A percentile compares a stretch with the other conserved stretches of the same genome.
Conservation (phyloP, 1,140 invertebrate species). For the Planococcus citri region DNA sequence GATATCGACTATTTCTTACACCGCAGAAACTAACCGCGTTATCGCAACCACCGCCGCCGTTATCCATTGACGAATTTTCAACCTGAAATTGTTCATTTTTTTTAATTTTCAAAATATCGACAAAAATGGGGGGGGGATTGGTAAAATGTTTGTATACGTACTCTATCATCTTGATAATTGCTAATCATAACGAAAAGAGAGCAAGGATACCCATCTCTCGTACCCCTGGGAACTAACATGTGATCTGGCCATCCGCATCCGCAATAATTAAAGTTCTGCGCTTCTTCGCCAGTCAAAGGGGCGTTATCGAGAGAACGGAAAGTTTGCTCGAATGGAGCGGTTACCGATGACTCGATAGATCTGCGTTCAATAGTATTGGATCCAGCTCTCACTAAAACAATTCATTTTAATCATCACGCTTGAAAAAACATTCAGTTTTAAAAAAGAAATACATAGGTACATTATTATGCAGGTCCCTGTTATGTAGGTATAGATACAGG, state of each 20-base stretch:
- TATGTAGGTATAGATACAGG: no score
- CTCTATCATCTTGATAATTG: conserved; percentile 45
- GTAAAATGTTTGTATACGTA: no score
- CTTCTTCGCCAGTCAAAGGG: conserved; percentile 30
- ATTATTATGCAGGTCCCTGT: no score
- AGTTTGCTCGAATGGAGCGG: conserved; percentile 48
- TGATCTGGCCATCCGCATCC: conserved; percentile 78
- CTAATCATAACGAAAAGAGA: conserved; percentile 69
- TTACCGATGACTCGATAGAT: conserved; percentile 45
- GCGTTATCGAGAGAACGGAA: conserved; percentile 42
- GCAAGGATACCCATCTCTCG: conserved; percentile 48
- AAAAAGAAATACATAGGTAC: no score
- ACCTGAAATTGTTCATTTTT: no score
- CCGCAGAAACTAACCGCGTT: conserved; percentile 62
- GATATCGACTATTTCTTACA: conserved; percentile 54
- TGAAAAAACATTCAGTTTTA: no score
- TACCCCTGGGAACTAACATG: conserved; percentile 63
- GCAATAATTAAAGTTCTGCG: conserved; percentile 50
- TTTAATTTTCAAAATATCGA: no score
- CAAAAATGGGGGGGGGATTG: no score
- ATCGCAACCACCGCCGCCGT: conserved; percentile 36
- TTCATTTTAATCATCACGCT: no score
- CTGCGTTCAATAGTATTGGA: conserved; percentile 41
- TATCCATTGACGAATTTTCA: not conserved
- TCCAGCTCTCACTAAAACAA: conserved; percentile 43